These are phyloP conservation scores for Panthera tigris DNA, from an alignment of 2,113 vertebrate genomes.

Conservation along the genomic window DNA sequence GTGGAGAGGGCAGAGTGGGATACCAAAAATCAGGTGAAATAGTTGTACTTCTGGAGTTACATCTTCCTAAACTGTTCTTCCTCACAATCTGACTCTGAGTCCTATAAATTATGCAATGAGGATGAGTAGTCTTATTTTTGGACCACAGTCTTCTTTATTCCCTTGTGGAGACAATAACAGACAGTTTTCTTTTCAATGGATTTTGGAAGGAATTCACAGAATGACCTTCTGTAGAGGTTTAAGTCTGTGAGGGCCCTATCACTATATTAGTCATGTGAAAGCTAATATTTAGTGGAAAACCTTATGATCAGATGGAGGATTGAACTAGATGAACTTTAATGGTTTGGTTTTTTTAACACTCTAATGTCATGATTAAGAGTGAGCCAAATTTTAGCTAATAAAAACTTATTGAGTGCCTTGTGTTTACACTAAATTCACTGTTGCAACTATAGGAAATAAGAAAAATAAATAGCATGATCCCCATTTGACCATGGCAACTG, in stretches of 20 bases:
- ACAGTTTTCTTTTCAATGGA: slow-evolving; percentile 28
- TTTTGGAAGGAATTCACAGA: slow-evolving; percentile 45
- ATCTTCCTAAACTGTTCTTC: background rate
- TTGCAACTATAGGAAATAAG: background rate
- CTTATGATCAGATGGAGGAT: background rate
- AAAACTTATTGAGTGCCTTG: background rate
- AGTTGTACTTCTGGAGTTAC: background rate
- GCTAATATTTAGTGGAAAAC: background rate
- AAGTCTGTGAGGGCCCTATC: background rate
- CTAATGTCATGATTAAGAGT: slow-evolving; percentile 17
- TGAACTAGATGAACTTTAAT: slow-evolving; percentile 1
- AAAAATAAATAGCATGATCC: background rate
- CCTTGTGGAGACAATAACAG: background rate
- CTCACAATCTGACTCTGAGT: background rate
- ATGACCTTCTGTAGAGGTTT: background rate
- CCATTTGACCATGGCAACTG: background rate
- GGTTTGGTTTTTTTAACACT: background rate
- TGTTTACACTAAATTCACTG: slow-evolving; percentile 5
- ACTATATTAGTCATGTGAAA: background rate
- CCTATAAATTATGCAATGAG: background rate
- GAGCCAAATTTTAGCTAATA: slow-evolving; percentile 45
- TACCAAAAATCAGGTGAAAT: slow-evolving; percentile 36
- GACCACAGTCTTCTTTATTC: slow-evolving; percentile 33
- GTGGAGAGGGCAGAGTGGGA: background rate
- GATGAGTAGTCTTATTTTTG: slow-evolving; percentile 31